These are phyloP conservation scores for Rhodeus uyekii DNA, from an alignment of 2,797 vertebrate species.

Conservation along the genomic window DNA sequence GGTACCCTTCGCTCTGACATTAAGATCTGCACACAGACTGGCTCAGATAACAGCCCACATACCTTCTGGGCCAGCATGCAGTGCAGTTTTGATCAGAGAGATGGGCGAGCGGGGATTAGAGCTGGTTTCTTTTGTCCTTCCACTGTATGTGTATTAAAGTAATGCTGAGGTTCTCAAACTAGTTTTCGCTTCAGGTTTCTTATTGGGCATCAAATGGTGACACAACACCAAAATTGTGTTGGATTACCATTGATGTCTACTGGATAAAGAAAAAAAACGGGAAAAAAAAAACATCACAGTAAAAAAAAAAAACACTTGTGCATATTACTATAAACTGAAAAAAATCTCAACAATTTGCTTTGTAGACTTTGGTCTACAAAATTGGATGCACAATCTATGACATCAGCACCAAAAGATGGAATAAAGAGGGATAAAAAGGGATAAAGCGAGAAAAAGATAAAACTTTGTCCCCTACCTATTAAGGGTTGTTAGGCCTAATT, in stretches of 20 bases:
- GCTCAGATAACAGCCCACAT: conserved; percentile 40
- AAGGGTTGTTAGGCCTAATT: background rate
- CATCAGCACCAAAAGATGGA: background rate
- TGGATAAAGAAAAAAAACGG: background rate
- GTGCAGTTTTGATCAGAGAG: conserved; percentile 51
- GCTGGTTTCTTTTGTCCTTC: conserved; percentile 40
- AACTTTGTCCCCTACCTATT: background rate
- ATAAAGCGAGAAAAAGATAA: background rate
- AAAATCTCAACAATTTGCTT: background rate
- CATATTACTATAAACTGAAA: background rate
- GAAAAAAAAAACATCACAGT: background rate
- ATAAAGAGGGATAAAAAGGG: background rate
- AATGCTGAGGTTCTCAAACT: background rate
- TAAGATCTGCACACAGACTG: conserved; percentile 42
- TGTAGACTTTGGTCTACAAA: background rate
- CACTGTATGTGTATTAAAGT: conserved; percentile 28
- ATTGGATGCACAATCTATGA: background rate
- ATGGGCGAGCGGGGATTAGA: conserved; percentile 24
- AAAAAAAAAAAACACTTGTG: background rate
- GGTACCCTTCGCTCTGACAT: conserved; percentile 49
- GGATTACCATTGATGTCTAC: background rate
- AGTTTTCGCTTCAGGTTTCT: background rate
- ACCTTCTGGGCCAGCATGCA: conserved; percentile 45
- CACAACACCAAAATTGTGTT: background rate
- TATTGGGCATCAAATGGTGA: background rate